Conservation (phyloP, 2,888 invertebrate genomes). For the Furcula furcula region DNA sequence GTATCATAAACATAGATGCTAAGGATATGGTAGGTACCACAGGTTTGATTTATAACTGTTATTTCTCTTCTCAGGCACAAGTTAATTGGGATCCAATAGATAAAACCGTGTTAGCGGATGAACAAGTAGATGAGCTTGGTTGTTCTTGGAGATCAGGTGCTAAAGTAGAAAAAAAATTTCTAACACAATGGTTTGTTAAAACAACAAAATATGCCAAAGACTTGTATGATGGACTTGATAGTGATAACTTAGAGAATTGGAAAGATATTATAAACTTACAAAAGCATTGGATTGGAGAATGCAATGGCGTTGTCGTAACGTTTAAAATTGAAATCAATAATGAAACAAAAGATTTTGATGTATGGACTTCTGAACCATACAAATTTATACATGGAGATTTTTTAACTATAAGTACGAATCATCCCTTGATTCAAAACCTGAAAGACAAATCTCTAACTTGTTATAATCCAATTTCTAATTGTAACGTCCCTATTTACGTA, state of each 20-base stretch:
- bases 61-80: conserved; percentile 84
- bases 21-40: too few species aligned
- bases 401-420: conserved; percentile 79
- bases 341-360: conserved; percentile 58
- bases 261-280: conserved; percentile 92
- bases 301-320: conserved; percentile 88
- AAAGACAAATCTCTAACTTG: conserved; percentile 49
- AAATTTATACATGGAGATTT: conserved; percentile 86
- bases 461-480: conserved; percentile 87
- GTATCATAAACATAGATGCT: too few species aligned
- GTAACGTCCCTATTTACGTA: conserved; percentile 84
- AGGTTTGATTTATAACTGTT: too few species aligned
- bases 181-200: conserved; percentile 97
- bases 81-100: conserved; percentile 99
- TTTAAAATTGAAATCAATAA: conserved; percentile 74
- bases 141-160: conserved; percentile 98
- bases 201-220: conserved; percentile 92
- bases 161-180: conserved; percentile 91
- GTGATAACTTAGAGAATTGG: conserved; percentile 89
- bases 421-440: conserved; percentile 51
- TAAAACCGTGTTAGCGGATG: conserved; percentile 97
- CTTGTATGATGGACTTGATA: conserved; percentile 86
- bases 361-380: conserved; percentile 90
- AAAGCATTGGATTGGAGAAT: conserved; percentile 94
- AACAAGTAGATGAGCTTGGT: conserved; percentile 96